A percentile compares a stretch with the other conserved stretches of the same genome.
Conservation (phyloP, 2,113 vertebrate species). For the Petaurus breviceps region DNA sequence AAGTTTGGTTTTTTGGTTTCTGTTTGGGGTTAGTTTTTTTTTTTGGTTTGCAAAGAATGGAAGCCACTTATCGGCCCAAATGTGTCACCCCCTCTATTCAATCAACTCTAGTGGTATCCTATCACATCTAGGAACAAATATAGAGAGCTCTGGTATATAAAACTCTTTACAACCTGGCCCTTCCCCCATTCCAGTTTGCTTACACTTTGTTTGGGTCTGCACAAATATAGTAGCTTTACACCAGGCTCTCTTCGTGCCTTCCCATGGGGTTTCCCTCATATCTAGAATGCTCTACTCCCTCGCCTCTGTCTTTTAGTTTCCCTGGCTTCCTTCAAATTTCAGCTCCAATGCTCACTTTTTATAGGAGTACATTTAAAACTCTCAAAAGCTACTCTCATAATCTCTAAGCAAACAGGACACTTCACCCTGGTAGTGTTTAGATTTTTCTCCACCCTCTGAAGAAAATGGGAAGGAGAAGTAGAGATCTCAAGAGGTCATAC, state of each 20-base stretch:
- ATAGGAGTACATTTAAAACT: neutral
- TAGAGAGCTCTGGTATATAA: neutral
- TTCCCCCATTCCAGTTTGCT: neutral
- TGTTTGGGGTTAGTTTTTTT: too few species aligned
- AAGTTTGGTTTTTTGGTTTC: neutral
- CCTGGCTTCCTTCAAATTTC: neutral
- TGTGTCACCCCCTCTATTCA: neutral
- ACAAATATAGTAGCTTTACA: neutral
- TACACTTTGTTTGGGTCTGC: neutral
- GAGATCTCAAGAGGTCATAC: neutral
- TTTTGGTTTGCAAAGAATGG: neutral
- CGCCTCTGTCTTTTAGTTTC: neutral
- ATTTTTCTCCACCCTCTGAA: neutral
- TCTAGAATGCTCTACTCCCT: neutral
- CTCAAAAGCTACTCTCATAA: neutral
- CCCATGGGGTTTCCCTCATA: neutral
- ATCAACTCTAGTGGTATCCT: neutral
- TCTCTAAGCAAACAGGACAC: neutral
- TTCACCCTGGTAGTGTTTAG: neutral
- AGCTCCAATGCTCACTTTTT: neutral
- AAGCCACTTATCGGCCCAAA: neutral
- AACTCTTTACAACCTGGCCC: neutral
- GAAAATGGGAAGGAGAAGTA: neutral
- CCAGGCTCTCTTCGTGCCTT: neutral
- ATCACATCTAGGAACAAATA: neutral